Evolutionary conservation across 2,113 vertebrate genomes (phyloP), one percentile per base, ranked within the genome.

Genomic region (Bos javanicus): DNA sequence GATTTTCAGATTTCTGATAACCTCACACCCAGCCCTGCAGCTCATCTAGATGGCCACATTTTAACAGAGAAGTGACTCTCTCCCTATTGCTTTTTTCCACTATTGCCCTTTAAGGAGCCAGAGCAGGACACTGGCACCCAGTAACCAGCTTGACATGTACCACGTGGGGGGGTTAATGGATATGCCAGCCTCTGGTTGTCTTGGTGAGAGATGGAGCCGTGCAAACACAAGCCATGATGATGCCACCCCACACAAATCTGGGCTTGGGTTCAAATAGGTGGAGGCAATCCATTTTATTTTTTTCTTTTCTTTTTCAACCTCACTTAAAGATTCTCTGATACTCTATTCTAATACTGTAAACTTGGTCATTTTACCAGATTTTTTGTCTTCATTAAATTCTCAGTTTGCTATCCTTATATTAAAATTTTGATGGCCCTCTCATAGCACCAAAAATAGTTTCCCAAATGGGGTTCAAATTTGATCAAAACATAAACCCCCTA

Each of bases 401-500:
- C 85, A 52, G 59, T 54, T 96, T 96, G 48, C 59, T 85, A 17
- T 28, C 64, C 28, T 81, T 91, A 13, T 5, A 86, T 28, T 39
- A 97, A 97, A n/a, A 56, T 64, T 71, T 17, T 62, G 9, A 84
- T 90, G 89, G 71, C n/a, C 80, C 62, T n/a, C 88, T 46, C 48
- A 26, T 1, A 60, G 50, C 46, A 56, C 88, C 54, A 86, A 90
- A 90, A 87, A 52, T 19, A 92, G 39, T 26, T 71, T 87, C 87
- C 43, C 1, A 83, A 93, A 67, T 4, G 16, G 74, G 95, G n/a
- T 59, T 95, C 62, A 91, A 46, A 94, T 59, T 21, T 50, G 30
- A 81, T 67, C 67, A 64, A 54, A 90, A 97, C 87, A 90, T 17
- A 95, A 96, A 88, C 36, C 48, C 36, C 52, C 52, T 64, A 82